Evolutionary conservation across 2,888 invertebrate species (phyloP).

Genomic region (Drosophila mimetica): DNA sequence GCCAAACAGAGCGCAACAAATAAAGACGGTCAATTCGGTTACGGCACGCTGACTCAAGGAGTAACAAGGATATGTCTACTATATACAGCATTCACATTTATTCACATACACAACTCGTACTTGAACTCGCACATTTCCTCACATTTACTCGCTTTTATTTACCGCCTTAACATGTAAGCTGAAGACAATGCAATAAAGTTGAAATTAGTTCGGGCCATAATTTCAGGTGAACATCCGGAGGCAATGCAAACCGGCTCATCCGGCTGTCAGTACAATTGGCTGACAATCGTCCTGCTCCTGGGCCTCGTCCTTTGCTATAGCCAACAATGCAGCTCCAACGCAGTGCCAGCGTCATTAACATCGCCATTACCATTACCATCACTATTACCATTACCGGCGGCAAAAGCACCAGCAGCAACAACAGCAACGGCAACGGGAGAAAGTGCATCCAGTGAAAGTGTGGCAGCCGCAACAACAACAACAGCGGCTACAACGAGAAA

Average conservation of each 20-base stretch:
- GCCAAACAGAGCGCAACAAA: slow-evolving; percentile 77
- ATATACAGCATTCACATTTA: too few relatives aligned
- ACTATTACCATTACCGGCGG: slow-evolving; percentile 16
- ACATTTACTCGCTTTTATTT: slow-evolving; percentile 41
- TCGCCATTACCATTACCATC: slow-evolving; percentile 29
- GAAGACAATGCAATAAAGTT: slow-evolving; percentile 83
- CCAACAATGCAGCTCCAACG: slow-evolving; percentile 51
- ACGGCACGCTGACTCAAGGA: slow-evolving; percentile 37
- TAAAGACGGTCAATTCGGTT: slow-evolving; percentile 62
- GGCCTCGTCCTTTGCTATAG: slow-evolving; percentile 80
- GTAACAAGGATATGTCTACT: slow-evolving; percentile 18
- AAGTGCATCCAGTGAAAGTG: slow-evolving; percentile 34
- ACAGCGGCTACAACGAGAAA: slow-evolving; percentile 21
- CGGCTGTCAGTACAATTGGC: slow-evolving; percentile 84
- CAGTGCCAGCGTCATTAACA: slow-evolving; percentile 39
- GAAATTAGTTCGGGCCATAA: slow-evolving; percentile 85
- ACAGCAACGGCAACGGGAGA: slow-evolving; percentile 2
- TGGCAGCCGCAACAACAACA: slow-evolving; percentile 7
- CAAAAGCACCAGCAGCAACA: not conserved
- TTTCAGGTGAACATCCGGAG: slow-evolving; percentile 85
- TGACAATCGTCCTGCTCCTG: slow-evolving; percentile 81
- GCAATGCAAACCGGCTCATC: slow-evolving; percentile 85
- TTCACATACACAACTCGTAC: slow-evolving; percentile 27
- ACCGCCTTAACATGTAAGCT: slow-evolving; percentile 71
- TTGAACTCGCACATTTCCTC: slow-evolving; percentile 5